Evolutionary conservation across 1,140 invertebrate species (phyloP), one percentile per base, ranked within the genome.

Genomic region (Bombus picipes): DNA sequence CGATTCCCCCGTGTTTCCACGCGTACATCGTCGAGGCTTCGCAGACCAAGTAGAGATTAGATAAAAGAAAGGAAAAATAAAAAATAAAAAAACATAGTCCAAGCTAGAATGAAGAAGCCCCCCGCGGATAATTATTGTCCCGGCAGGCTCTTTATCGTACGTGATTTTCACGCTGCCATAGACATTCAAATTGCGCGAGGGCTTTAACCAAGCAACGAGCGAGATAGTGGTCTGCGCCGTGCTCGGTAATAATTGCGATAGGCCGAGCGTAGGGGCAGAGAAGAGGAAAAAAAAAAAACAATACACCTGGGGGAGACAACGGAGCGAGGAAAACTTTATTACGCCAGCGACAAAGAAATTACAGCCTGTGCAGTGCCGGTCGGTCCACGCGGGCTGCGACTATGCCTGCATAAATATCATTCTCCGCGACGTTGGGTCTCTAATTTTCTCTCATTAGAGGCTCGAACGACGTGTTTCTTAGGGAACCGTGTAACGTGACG

Each of bases 161-260:
- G 76, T 84, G 83, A 80, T 84, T 84, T 84, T 84, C 83, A 84
- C 83, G 83, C 83, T 84, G 76, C 37, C 76, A 59, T 84, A 80
- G 83, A 84, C 83, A 84, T 84, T 84, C 66, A 84, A 84, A 84
- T 84, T 84, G 83, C 83, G 41, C 53, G 83, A 79, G 83, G 76
- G 76, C 68, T 84, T 84, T 47, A 72, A 22, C 76, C 37, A 57
- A 72, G 76, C 83, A 84, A 72, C 83, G 68, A 84, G 76, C 83
- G 83, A 84, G 68, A 80, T 76, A 65, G 34, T 53, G 47, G 47
- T 53, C 47, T 53, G 47, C 18, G 18, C 47, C 18, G 47, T 53
- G 41, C 22, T 28, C 25, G 32, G 66, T 84, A 84, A 84, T 84
- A 79, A 84, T 68, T 28, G 53, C 71, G 71, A 47, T 43, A 65